phyloP scores from a whole-genome alignment of 2,888 invertebrate species.

The Augochlorella aurata region DNA sequence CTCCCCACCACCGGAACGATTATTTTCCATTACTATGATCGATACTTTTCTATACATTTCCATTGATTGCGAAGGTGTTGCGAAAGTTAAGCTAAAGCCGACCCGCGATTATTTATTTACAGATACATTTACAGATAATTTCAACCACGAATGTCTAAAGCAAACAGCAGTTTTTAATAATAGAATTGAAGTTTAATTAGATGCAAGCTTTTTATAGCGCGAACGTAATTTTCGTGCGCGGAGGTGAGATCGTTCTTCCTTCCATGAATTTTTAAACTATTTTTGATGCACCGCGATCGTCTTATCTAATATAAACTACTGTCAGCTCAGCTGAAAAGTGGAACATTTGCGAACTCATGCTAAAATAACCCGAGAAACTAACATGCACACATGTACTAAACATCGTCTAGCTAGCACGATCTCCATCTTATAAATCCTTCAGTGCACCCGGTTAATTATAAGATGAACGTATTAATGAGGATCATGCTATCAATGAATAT shows the following conservation, averaged over 20 bases:
- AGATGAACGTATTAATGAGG: not conserved
- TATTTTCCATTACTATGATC: too few species aligned
- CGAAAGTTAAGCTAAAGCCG: too few species aligned
- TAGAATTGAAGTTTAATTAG: too few species aligned
- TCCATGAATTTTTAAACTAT: not conserved
- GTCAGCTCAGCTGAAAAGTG: not conserved
- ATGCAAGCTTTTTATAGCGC: too few species aligned
- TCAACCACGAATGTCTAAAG: too few species aligned
- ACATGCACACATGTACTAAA: not conserved
- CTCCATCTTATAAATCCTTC: not conserved
- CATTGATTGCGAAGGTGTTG: too few species aligned
- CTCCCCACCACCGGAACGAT: too few species aligned
- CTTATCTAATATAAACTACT: constrained; percentile 4
- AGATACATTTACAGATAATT: too few species aligned
- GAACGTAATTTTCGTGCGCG: too few species aligned
- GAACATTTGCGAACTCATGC: not conserved
- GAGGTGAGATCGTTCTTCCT: not conserved
- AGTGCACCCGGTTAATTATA: not conserved
- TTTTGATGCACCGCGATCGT: not conserved
- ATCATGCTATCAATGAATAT: not conserved
- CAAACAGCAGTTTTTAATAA: too few species aligned
- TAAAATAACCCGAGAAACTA: not conserved
- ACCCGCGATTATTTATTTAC: too few species aligned
- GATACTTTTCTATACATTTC: too few species aligned
- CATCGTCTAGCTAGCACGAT: not conserved